Conservation (phyloP, 2,797 vertebrate genomes). For the Spinibarbus caldwelli region DNA sequence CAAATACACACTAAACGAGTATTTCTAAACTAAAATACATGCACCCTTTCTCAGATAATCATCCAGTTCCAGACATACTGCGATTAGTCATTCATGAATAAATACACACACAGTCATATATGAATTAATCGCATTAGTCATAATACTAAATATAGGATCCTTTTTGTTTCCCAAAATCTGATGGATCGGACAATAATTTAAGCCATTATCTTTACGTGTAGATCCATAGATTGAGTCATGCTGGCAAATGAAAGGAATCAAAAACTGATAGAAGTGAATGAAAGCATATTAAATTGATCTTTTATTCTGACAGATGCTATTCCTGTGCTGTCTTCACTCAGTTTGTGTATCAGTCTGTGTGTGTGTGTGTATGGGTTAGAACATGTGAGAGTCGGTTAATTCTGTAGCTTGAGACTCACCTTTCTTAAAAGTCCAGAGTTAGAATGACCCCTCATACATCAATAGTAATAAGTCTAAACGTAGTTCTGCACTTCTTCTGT, state of each 20-base stretch:
- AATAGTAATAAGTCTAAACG: background rate
- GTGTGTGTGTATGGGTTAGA: background rate
- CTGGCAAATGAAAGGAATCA: background rate
- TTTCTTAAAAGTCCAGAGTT: slow-evolving; percentile 17
- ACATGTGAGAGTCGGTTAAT: background rate
- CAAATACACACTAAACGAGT: too few relatives aligned
- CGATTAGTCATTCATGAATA: slow-evolving; percentile 10
- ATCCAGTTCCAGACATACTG: background rate
- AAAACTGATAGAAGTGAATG: background rate
- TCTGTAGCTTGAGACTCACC: slow-evolving; percentile 31
- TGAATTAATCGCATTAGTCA: slow-evolving; percentile 29
- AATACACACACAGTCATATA: slow-evolving; percentile 3
- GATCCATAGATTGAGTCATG: background rate
- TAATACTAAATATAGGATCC: slow-evolving; percentile 35
- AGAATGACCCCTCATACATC: slow-evolving; percentile 1
- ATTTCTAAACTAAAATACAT: background rate
- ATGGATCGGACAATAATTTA: background rate
- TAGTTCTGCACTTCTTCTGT: background rate
- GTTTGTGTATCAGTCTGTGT: background rate
- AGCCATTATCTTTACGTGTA: too few relatives aligned
- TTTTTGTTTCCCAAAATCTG: background rate
- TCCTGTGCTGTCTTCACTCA: slow-evolving; percentile 2
- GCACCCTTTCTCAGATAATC: background rate
- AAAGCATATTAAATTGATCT: background rate
- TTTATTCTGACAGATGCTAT: background rate